These are phyloP conservation scores for Meganola albula DNA, from an alignment of 2,888 invertebrate species.

Conservation along the genomic window DNA sequence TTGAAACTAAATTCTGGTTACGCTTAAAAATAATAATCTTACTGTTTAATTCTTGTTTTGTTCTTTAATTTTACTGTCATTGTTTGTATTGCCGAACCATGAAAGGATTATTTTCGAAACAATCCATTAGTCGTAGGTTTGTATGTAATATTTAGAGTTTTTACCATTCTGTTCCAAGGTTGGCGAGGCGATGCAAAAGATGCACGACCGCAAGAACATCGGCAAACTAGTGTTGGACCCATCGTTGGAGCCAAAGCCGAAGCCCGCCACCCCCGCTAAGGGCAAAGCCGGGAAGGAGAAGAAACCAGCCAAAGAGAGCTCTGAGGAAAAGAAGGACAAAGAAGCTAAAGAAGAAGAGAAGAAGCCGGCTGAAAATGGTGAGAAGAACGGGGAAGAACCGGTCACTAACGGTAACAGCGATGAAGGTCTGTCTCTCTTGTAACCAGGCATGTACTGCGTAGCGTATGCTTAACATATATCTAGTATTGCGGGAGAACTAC, in stretches of 20 bases:
- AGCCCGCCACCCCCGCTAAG: slow-evolving; percentile 87
- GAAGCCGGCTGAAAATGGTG: slow-evolving; percentile 66
- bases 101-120: no score
- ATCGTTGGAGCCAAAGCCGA: slow-evolving; percentile 86
- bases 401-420: slow-evolving; percentile 76
- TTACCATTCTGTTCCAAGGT: slow-evolving; percentile 73
- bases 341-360: slow-evolving; percentile 76
- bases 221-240: slow-evolving; percentile 92
- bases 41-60: no score
- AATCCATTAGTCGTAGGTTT: no score
- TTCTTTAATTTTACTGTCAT: no score
- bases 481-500: no score
- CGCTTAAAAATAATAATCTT: no score
- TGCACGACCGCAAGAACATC: slow-evolving; percentile 94
- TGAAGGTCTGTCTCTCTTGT: slow-evolving; percentile 71
- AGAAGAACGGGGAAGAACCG: slow-evolving; percentile 72
- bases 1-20: no score
- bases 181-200: slow-evolving; percentile 93
- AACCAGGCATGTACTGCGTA: slow-evolving; percentile 50
- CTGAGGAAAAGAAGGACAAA: slow-evolving; percentile 82
- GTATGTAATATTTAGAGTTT: no score
- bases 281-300: slow-evolving; percentile 85
- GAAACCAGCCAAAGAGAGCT: slow-evolving; percentile 79
- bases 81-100: no score
- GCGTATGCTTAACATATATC: no score